Evolutionary conservation across 2,888 invertebrate genomes (phyloP).

Genomic region (Cremastobaeus sp.): DNA sequence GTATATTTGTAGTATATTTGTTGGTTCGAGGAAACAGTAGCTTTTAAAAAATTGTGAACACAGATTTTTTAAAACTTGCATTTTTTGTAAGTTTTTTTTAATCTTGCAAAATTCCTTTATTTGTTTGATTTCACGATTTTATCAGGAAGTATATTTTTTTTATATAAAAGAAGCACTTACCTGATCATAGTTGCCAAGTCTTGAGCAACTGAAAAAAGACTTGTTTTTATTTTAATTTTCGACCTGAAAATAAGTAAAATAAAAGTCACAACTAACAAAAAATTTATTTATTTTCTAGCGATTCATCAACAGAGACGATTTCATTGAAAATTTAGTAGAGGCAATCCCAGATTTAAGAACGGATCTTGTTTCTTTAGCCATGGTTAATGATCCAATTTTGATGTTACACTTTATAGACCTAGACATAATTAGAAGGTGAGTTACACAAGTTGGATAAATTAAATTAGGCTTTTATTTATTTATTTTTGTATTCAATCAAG

Average conservation of each 20-base stretch:
- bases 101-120: neutral
- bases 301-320: slow-evolving; percentile 77
- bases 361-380: slow-evolving; percentile 86
- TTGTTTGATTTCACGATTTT: neutral
- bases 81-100: neutral
- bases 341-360: slow-evolving; percentile 84
- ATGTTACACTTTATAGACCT: slow-evolving; percentile 85
- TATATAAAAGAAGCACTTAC: too few relatives aligned
- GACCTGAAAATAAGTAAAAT: too few relatives aligned
- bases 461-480: too few relatives aligned
- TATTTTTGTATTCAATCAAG: too few relatives aligned
- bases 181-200: too few relatives aligned
- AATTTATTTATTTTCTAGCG: slow-evolving; percentile 66
- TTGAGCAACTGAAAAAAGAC: too few relatives aligned
- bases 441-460: too few relatives aligned
- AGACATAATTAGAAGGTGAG: slow-evolving; percentile 82
- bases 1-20: neutral
- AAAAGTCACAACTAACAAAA: too few relatives aligned
- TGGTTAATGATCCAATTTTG: slow-evolving; percentile 88
- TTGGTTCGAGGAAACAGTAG: neutral
- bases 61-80: neutral
- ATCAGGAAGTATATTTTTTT: too few relatives aligned
- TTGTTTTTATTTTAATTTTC: slow-evolving; percentile 4
- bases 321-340: slow-evolving; percentile 84
- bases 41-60: too few relatives aligned